phyloP scores from a whole-genome alignment of 1,140 invertebrate genomes.

The Hyles euphorbiae region DNA sequence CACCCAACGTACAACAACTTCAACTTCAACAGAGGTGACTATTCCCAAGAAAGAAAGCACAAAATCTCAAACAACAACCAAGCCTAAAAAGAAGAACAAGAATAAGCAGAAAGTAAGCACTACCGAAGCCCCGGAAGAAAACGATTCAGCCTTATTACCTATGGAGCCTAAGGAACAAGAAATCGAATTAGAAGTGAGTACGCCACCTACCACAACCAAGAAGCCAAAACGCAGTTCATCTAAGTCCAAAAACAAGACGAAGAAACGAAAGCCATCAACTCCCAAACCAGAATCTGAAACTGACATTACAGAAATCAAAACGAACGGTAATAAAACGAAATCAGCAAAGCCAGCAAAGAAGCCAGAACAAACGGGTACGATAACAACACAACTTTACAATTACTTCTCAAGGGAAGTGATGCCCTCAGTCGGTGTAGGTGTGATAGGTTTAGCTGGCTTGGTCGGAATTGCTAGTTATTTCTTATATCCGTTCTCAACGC shows the following conservation, averaged over 20 bases:
- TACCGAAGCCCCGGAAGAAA: slow-evolving; percentile 38
- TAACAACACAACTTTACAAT: slow-evolving; percentile 85
- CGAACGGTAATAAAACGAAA: slow-evolving; percentile 66
- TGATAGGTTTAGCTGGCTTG: slow-evolving; percentile 82
- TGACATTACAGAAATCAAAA: slow-evolving; percentile 68
- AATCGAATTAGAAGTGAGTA: slow-evolving; percentile 74
- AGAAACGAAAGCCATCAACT: slow-evolving; percentile 59
- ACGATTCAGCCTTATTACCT: slow-evolving; percentile 52
- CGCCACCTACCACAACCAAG: slow-evolving; percentile 66
- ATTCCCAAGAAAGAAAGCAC: slow-evolving; percentile 42
- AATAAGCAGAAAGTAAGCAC: slow-evolving; percentile 44
- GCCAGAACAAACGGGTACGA: slow-evolving; percentile 70
- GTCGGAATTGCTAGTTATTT: slow-evolving; percentile 85
- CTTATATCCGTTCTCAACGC: slow-evolving; percentile 82
- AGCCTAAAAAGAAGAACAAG: slow-evolving; percentile 61
- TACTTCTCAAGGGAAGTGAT: slow-evolving; percentile 87
- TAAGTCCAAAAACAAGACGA: slow-evolving; percentile 72
- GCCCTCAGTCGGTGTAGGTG: slow-evolving; percentile 85
- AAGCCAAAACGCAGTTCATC: slow-evolving; percentile 66
- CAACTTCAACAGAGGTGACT: slow-evolving; percentile 37
- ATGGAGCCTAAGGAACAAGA: slow-evolving; percentile 77
- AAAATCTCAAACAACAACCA: slow-evolving; percentile 37
- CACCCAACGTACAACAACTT: slow-evolving; percentile 37
- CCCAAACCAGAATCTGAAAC: slow-evolving; percentile 75
- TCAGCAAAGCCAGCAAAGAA: slow-evolving; percentile 51